Base-by-base conservation (phyloP, 2,113 vertebrate species). In the Oreochromis spilurus region DNA sequence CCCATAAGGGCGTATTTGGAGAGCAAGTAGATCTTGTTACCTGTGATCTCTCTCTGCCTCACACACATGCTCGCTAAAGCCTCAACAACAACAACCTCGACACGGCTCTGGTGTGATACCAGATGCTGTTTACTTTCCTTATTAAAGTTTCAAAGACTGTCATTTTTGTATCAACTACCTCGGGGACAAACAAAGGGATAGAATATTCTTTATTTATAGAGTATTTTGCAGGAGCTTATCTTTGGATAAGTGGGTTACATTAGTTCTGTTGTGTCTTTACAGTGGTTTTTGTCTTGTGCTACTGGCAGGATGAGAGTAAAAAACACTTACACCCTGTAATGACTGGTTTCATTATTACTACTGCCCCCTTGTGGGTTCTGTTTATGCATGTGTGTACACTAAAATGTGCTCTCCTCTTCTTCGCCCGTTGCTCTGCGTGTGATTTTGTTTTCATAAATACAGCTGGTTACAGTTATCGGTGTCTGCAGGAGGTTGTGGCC, bases 301-400 rank as follows among this genome's bases (percentile, higher is more conserved):
- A 57, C 12, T 45, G 36, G 14, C 29, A 81, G n/a, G 9, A 34
- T 62, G 16, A 77, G 19, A 58, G 13, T 29, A 78, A 38, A 24
- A 38, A 81, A 53, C 70, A 77, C 6, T 11, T 54, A 9, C 29
- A 58, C 6, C 14, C 9, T 67, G 6, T 26, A 62, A 65, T 60
- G 26, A 78, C 57, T 62, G 40, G 31, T 80, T 81, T 75, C 45
- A 65, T 50, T 52, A 48, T 58, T 52, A 85, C 21, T 89, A 79
- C 92, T 89, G 94, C 94, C 94, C 90, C 85, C 91, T 90, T 85
- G 94, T 95, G 94, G 94, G n/a, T 19, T 29, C 6, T 78, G 38
- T 77, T 38, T 26, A 19, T 53, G 26, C 12, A 2, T 55, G 4
- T 62, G 8, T 62, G 9, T 17, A 21, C 83, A 62, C 43, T 17